These are phyloP conservation scores for Megaptera novaeangliae DNA, from an alignment of 2,113 vertebrate genomes.

Conservation along the genomic window DNA sequence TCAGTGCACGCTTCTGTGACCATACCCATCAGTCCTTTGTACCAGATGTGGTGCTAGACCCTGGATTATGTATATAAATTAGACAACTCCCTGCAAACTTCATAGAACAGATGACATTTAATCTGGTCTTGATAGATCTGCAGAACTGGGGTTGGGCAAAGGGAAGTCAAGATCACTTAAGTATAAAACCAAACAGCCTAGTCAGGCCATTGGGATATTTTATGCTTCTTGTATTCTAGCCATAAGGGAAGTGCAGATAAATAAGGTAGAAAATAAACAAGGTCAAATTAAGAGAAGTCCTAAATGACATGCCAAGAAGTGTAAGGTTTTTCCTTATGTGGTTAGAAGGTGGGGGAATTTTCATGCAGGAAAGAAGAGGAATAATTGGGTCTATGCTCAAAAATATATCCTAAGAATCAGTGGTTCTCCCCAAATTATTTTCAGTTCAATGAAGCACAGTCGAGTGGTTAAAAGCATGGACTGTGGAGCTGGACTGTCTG, in stretches of 20 bases:
- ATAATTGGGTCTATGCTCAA: neutral
- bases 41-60: neutral
- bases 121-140: neutral
- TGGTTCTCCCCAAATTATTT: neutral
- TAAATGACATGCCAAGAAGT: neutral
- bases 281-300: neutral
- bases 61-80: neutral
- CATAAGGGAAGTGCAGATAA: neutral
- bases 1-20: neutral
- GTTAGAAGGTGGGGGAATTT: neutral
- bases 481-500: neutral
- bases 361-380: neutral
- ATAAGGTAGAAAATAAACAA: neutral
- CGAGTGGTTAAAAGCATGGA: neutral
- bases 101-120: neutral
- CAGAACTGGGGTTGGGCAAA: neutral
- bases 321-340: neutral
- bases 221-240: neutral
- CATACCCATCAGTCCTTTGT: neutral
- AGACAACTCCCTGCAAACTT: neutral
- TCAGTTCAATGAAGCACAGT: neutral
- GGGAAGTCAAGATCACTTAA: neutral
- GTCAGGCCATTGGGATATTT: neutral
- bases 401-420: neutral
- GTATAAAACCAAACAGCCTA: neutral